These are phyloP conservation scores for Apogon hyalosoma DNA, from an alignment of 2,797 vertebrate species.

Conservation along the genomic window DNA sequence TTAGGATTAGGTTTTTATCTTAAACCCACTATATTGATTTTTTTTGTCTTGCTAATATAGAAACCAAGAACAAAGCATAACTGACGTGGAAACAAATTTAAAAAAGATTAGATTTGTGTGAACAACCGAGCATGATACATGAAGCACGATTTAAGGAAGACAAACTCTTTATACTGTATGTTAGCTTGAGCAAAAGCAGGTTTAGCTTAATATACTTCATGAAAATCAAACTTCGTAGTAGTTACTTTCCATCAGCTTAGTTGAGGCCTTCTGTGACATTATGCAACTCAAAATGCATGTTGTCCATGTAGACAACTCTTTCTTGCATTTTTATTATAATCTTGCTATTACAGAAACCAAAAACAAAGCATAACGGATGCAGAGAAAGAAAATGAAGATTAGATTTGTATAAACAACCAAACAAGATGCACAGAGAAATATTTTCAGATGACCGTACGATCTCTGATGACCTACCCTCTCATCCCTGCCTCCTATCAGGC, in stretches of 20 bases:
- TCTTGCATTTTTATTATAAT: not conserved
- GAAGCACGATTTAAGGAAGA: too few species aligned
- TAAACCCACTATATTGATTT: too few species aligned
- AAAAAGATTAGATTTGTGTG: not conserved
- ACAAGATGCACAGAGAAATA: too few species aligned
- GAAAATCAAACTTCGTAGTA: too few species aligned
- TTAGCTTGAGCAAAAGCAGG: not conserved
- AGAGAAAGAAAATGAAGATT: not conserved
- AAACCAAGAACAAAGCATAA: too few species aligned
- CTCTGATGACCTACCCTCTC: constrained; percentile 86
- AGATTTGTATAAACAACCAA: not conserved
- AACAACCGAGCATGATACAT: too few species aligned
- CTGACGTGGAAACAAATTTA: too few species aligned
- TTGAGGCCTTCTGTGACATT: not conserved
- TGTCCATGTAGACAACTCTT: not conserved
- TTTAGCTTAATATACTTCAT: too few species aligned
- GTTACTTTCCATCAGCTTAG: not conserved
- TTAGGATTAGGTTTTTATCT: not conserved
- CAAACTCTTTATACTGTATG: too few species aligned
- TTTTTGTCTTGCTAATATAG: too few species aligned
- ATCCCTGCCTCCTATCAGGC: constrained; percentile 95
- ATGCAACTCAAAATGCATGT: not conserved
- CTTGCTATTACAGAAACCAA: too few species aligned
- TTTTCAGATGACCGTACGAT: not conserved
- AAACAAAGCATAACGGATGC: too few species aligned